Evolutionary conservation across 2,888 invertebrate genomes (phyloP).

Genomic region (Apamea sordens): DNA sequence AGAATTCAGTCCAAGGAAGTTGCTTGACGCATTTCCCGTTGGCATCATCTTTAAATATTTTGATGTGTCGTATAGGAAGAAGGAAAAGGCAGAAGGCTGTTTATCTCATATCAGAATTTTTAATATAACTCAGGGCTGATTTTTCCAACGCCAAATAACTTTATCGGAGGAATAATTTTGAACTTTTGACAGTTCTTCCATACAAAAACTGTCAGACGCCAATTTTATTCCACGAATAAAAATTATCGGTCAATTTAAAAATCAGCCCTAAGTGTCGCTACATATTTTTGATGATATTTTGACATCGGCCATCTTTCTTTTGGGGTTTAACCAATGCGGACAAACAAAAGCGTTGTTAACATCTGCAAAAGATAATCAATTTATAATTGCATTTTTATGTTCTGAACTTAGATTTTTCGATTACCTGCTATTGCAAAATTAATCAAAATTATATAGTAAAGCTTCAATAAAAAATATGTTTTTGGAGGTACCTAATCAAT

Average conservation of each 20-base stretch:
- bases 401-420: neutral
- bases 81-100: slow-evolving; percentile 36
- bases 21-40: slow-evolving; percentile 52
- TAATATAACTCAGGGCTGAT: neutral
- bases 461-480: neutral
- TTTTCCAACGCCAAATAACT: too few species aligned
- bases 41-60: slow-evolving; percentile 37
- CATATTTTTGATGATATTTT: slow-evolving; percentile 20
- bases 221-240: too few species aligned
- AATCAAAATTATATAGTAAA: neutral
- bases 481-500: neutral
- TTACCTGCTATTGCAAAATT: neutral
- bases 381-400: slow-evolving; percentile 6
- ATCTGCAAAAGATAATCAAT: neutral
- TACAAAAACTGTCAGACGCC: too few species aligned
- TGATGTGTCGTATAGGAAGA: slow-evolving; percentile 25
- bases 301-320: neutral
- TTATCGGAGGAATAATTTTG: too few species aligned
- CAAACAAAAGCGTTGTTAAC: neutral
- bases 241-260: too few species aligned
- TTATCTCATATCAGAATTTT: slow-evolving; percentile 21
- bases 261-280: neutral
- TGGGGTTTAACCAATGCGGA: neutral
- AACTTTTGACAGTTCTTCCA: too few species aligned
- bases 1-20: slow-evolving; percentile 28